Evolutionary conservation across 2,797 vertebrate genomes (phyloP), one percentile per base, ranked within the genome.

Genomic region (Sternotherus odoratus): DNA sequence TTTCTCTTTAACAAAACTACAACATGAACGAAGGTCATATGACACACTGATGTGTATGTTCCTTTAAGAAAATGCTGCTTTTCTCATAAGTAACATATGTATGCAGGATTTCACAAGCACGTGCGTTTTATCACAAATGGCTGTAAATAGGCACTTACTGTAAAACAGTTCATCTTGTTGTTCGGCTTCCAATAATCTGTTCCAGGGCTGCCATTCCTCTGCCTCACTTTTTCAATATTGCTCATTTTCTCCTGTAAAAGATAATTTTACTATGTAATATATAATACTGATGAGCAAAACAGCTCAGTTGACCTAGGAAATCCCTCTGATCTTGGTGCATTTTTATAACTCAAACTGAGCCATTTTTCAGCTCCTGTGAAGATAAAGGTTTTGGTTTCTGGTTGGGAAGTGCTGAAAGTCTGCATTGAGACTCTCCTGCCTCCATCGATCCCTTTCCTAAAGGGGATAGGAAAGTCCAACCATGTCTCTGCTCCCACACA

Each of bases 221-320:
- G 90, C 84, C 83, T 84, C 88, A 43, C 11, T 48, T 75, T 75
- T 75, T 75, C 75, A 93, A 87, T 1, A 0, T 74, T 90, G 85
- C 57, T 96, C 11, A 49, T 96, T 94, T 96, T 97, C 53, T 90
- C 57, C 94, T 91, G 90, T 92, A 92, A 2, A 17, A 92, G 82
- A 78, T 88, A 88, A 88, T 82, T 77, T 89, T 93, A 79, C 77
- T 92, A 3, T 16, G 72, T 13, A 43, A 74, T 28, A 74, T 28
- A 48, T 8, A 17, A 86, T 53, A 81, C 93, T 94, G 95, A 96
- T 91, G 85, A 85, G 85, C 81, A 79, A 90, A 82, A 90, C 85
- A 84, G 53, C 86, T 91, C 74, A 24, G 82, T 89, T 75, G 46
- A 75, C 80, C 88, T 82, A 94, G 89, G 89, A 90, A 94, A 95